Conservation (phyloP, 1,140 invertebrate genomes). For the Apis florea region DNA sequence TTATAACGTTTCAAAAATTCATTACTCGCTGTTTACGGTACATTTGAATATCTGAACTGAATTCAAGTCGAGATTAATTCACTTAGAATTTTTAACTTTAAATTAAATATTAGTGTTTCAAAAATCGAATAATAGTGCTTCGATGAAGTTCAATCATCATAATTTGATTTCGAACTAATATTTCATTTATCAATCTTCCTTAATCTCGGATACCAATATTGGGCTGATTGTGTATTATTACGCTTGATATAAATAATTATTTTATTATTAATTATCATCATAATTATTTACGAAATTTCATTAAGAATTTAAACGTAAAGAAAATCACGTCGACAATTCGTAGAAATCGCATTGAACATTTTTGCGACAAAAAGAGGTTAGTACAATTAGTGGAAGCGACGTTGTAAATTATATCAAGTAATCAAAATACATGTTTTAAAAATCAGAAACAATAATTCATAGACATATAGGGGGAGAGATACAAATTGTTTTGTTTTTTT, state of each 20-base stretch:
- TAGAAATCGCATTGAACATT: not conserved
- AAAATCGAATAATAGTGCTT: no score
- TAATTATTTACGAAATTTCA: not conserved
- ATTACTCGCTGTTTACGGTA: not conserved
- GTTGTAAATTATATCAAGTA: not conserved
- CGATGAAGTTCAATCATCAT: no score
- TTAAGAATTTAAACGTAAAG: not conserved
- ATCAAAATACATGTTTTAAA: not conserved
- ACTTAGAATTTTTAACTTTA: no score
- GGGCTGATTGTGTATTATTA: slow-evolving; percentile 22
- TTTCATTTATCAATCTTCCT: not conserved
- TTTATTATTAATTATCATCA: not conserved
- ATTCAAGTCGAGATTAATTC: no score
- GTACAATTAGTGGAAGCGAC: not conserved
- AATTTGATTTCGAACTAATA: no score
- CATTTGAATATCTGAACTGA: not conserved
- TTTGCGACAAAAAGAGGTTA: not conserved
- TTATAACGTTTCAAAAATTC: not conserved
- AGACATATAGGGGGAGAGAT: not conserved
- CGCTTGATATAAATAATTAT: not conserved
- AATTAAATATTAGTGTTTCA: no score
- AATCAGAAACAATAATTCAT: not conserved
- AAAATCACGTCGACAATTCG: not conserved
- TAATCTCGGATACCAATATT: not conserved
- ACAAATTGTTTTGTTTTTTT: not conserved